Conservation (phyloP, 2,888 invertebrate species). For the Protodeltote pygarga region DNA sequence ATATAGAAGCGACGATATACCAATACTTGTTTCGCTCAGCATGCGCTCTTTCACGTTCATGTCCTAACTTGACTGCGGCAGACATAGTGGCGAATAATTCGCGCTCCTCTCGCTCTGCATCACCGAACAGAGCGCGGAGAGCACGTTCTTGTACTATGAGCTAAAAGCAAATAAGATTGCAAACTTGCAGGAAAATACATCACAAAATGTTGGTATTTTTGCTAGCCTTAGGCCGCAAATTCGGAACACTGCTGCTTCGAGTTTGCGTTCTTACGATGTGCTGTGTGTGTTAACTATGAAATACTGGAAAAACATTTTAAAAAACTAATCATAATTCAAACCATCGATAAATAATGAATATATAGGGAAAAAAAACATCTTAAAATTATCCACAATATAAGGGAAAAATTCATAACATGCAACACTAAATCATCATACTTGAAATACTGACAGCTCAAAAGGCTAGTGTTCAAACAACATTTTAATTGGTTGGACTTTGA, state of each 20-base stretch:
- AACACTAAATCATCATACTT: too few species aligned
- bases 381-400: not conserved
- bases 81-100: constrained; percentile 91
- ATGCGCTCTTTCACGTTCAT: constrained; percentile 93
- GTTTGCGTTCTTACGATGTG: too few species aligned
- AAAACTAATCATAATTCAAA: too few species aligned
- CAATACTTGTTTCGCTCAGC: constrained; percentile 95
- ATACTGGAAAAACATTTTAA: not conserved
- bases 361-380: too few species aligned
- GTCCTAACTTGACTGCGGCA: constrained; percentile 92
- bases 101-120: constrained; percentile 91
- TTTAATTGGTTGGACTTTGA: too few species aligned
- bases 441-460: not conserved
- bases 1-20: constrained; percentile 91
- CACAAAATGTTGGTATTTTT: too few species aligned
- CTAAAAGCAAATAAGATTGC: constrained; percentile 69
- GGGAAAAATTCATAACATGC: not conserved
- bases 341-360: too few species aligned
- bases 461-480: not conserved
- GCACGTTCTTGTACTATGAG: constrained; percentile 88
- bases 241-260: too few species aligned
- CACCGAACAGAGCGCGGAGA: constrained; percentile 87
- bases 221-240: too few species aligned
- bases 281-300: too few species aligned
- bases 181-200: too few species aligned